A percentile compares a stretch with the other conserved stretches of the same genome.
Conservation (phyloP, 1,140 invertebrate species). For the Drosophila pachea region DNA sequence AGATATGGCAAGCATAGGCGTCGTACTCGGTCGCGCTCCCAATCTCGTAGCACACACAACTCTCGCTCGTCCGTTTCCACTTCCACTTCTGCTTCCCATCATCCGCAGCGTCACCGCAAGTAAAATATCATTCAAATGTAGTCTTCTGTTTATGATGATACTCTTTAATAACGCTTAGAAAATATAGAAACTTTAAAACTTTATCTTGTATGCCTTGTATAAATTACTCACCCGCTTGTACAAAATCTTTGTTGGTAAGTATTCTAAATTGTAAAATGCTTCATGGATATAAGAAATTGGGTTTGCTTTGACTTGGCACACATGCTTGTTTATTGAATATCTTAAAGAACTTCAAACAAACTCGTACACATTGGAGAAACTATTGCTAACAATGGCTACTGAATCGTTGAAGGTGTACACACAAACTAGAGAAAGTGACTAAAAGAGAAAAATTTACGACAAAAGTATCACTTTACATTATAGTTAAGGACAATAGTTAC, state of each 20-base stretch:
- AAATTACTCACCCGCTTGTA: too few species aligned
- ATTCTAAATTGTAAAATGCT: too few species aligned
- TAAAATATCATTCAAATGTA: conserved; percentile 37
- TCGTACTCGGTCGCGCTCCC: conserved; percentile 58
- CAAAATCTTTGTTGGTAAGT: conserved; percentile 1
- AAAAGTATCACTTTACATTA: conserved; percentile 1
- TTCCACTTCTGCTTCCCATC: conserved; percentile 32
- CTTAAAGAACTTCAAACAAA: conserved; percentile 32
- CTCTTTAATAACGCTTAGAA: conserved; percentile 27
- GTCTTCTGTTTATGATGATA: conserved; percentile 33
- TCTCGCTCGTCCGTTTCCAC: conserved; percentile 61
- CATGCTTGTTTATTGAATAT: conserved; percentile 42
- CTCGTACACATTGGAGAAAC: conserved; percentile 4
- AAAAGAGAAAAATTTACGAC: conserved; percentile 1
- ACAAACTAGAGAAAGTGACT: conserved; percentile 8
- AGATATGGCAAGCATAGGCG: conserved; percentile 38
- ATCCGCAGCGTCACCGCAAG: conserved; percentile 52
- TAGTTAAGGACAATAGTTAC: conserved; percentile 4
- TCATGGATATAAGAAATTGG: neutral
- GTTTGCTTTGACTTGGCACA: conserved; percentile 37
- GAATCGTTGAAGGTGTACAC: conserved; percentile 8
- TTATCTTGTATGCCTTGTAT: too few species aligned
- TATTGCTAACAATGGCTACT: neutral
- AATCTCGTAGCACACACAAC: conserved; percentile 59
- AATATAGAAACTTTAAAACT: conserved; percentile 19